Evolutionary conservation across 2,797 vertebrate species (phyloP).

Genomic region (Sternotherus odoratus): DNA sequence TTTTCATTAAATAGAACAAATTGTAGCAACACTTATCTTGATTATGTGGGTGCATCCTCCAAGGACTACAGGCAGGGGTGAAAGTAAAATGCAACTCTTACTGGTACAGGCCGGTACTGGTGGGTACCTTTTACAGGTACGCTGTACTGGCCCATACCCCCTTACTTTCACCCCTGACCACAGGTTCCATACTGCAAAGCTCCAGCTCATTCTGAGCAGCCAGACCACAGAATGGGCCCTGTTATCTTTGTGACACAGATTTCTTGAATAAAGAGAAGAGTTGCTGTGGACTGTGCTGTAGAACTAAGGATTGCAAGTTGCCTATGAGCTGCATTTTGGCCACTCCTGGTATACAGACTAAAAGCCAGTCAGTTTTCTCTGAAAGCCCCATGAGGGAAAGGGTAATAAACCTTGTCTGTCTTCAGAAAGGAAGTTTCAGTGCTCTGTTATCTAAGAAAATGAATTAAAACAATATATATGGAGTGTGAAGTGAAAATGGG

Average conservation of each 20-base stretch:
- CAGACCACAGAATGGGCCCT: background rate
- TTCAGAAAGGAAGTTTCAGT: background rate
- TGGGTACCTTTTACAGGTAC: too few species aligned
- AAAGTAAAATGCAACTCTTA: too few species aligned
- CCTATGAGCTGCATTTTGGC: background rate
- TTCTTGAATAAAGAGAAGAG: background rate
- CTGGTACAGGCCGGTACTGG: too few species aligned
- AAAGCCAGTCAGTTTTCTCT: background rate
- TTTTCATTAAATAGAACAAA: background rate
- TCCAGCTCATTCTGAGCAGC: background rate
- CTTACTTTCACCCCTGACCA: background rate
- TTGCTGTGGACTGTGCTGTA: background rate
- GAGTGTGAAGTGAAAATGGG: background rate
- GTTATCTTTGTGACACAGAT: background rate
- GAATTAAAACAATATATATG: background rate
- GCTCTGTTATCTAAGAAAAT: background rate
- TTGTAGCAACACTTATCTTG: background rate
- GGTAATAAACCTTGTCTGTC: accelerated
- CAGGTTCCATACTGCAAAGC: background rate
- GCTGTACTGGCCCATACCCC: too few species aligned
- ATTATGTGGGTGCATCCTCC: background rate
- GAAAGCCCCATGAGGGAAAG: accelerated
- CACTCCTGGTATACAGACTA: background rate
- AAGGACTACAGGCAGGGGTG: background rate
- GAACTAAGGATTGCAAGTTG: slow-evolving; percentile 5